phyloP scores from a whole-genome alignment of 2,113 vertebrate species.

The Fregata magnificens region DNA sequence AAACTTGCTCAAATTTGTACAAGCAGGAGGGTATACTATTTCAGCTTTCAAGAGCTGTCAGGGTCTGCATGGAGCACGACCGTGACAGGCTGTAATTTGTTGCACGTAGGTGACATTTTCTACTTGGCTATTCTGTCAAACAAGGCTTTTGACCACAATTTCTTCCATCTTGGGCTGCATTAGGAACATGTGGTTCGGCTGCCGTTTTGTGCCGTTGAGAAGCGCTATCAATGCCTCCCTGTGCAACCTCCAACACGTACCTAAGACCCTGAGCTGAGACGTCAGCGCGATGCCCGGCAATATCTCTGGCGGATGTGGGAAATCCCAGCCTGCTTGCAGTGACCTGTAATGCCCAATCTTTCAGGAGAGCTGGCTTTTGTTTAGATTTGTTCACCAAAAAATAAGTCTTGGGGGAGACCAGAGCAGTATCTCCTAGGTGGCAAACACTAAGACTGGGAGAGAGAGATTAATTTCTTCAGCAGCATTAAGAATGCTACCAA shows the following conservation, averaged over 20 bases:
- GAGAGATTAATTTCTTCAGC: background rate
- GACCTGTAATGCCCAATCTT: background rate
- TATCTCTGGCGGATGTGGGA: background rate
- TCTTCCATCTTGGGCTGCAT: background rate
- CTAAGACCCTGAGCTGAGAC: background rate
- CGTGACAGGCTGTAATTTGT: background rate
- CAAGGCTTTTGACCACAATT: background rate
- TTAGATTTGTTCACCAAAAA: background rate
- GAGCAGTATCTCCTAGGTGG: background rate
- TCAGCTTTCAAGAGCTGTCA: background rate
- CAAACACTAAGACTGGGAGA: background rate
- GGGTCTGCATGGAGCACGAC: background rate
- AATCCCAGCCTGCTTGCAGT: background rate
- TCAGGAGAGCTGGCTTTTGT: background rate
- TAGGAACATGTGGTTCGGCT: background rate
- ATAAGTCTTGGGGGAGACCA: background rate
- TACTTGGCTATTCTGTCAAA: background rate
- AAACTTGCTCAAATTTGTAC: background rate
- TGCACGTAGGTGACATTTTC: background rate
- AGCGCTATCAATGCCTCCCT: background rate
- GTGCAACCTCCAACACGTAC: background rate
- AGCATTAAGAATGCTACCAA: background rate
- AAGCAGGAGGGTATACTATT: background rate
- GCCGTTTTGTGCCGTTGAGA: accelerated
- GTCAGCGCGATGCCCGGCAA: accelerated